Base-by-base conservation (phyloP, 92 coral and sea anemone species). In the Heliopora coerulea region DNA sequence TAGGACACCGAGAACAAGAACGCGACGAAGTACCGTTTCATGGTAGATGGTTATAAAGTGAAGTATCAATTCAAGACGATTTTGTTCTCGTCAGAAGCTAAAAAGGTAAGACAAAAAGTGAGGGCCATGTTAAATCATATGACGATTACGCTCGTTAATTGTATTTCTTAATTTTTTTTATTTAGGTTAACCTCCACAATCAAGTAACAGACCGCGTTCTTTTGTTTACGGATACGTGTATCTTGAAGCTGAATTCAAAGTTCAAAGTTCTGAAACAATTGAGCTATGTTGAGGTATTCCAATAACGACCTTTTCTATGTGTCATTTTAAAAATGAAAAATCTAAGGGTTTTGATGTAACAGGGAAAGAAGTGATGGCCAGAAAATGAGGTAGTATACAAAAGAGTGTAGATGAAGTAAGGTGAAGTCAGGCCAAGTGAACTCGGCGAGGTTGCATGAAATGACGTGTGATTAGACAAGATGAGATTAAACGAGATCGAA, bases 111-210 rank as follows among this genome's bases (percentile, higher is more conserved):
- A 23, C 61, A 3, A 4, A 56, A 50, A 6, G 58, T 50, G 26
- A 7, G 5, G 42, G 5, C 42, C 42, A 12, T 37, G 42, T 37
- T 37, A 12, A 37, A 37, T 4, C 12, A 37, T 12, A 37, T 4
- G 12, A 4, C 12, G 42, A 37, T 12, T 4, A 37, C 42, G 12
- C 42, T 37, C 6, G 12, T 4, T 13, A 7, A 18, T 63, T 24
- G 19, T 30, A 23, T 63, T 34, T 59, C 17, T n/a, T 14, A 21
- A 33, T 28, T 41, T 39, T 59, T 39, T 40, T 32, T n/a, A 10
- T 57, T 41, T 56, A 91, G 97, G 81, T 91, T 3, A 91, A 93
- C 89, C 83, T 88, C 83, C 86, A 85, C 69, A 83, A 49, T 70
- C 77, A 86, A 62, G 83, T 79, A 50, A 83, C 86, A 37, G 89